Conservation (phyloP, 2,888 invertebrate genomes). For the Oscheius onirici region DNA sequence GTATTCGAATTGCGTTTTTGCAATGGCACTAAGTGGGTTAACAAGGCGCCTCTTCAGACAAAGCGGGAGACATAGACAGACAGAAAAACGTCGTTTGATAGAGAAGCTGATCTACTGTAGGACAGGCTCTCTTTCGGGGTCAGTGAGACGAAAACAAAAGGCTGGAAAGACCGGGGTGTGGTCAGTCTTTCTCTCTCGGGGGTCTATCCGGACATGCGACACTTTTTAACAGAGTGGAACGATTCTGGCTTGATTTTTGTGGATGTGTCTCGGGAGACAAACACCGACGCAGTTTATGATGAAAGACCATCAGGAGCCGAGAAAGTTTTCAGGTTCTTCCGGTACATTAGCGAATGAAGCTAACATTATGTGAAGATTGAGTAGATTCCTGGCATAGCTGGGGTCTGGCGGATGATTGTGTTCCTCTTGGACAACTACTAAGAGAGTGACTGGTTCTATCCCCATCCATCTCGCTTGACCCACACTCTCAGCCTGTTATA, state of each 20-base stretch:
- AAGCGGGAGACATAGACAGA: neutral
- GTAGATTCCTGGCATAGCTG: no score
- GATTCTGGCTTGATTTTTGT: slow-evolving; percentile 12
- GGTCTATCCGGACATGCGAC: neutral
- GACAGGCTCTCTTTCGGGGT: neutral
- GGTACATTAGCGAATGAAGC: neutral
- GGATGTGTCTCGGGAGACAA: neutral
- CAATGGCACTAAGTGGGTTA: slow-evolving; percentile 33
- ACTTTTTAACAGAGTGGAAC: no score
- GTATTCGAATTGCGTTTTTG: slow-evolving; percentile 34
- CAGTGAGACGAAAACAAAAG: neutral
- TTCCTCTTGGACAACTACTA: no score
- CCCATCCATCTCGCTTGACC: no score
- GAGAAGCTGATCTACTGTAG: no score
- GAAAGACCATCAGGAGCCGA: neutral
- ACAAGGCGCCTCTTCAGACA: slow-evolving; percentile 31
- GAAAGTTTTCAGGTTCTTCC: neutral
- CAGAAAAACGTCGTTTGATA: no score
- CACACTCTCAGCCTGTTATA: no score
- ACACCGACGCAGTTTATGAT: neutral
- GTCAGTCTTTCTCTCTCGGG: neutral
- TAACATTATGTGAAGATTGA: neutral
- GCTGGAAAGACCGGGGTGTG: neutral
- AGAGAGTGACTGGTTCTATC: no score
- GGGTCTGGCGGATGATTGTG: no score